These are phyloP conservation scores for Lepidurus couesii DNA, from an alignment of 1,140 invertebrate genomes.

Conservation along the genomic window DNA sequence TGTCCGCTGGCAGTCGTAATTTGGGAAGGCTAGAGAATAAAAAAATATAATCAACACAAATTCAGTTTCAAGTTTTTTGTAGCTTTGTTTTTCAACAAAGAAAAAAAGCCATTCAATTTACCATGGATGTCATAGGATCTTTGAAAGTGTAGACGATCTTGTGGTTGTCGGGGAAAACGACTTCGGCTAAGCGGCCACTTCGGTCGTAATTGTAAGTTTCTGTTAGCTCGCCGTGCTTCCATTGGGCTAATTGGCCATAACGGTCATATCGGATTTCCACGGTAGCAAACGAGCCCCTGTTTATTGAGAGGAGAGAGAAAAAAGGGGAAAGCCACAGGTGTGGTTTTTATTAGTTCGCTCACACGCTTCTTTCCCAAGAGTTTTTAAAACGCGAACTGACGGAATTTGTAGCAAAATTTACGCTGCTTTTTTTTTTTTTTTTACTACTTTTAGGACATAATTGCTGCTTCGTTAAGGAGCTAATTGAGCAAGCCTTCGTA, in stretches of 20 bases:
- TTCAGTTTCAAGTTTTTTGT: conserved; percentile 40
- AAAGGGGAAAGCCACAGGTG: not conserved
- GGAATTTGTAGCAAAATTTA: too few species aligned
- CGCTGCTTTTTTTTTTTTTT: too few species aligned
- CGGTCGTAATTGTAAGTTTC: conserved; percentile 83
- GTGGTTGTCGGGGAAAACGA: conserved; percentile 79
- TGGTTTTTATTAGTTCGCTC: conserved; percentile 7
- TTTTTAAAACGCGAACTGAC: too few species aligned
- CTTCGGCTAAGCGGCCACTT: conserved; percentile 75
- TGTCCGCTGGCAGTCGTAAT: conserved; percentile 85
- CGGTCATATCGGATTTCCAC: conserved; percentile 89
- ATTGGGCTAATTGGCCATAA: conserved; percentile 78
- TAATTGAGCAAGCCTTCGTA: too few species aligned
- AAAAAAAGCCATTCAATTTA: conserved; percentile 42
- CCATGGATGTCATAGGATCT: conserved; percentile 76
- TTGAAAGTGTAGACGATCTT: conserved; percentile 80
- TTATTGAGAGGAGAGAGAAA: conserved; percentile 34
- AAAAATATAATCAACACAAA: conserved; percentile 35
- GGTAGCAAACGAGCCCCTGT: conserved; percentile 71
- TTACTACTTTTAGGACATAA: too few species aligned
- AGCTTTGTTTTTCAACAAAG: conserved; percentile 16
- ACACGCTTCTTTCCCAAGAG: not conserved
- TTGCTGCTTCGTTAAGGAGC: too few species aligned
- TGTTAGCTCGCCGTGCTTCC: conserved; percentile 85
- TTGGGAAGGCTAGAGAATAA: conserved; percentile 63